Base-by-base conservation (phyloP, 2,888 invertebrate species). In the Drosophila yooni region DNA sequence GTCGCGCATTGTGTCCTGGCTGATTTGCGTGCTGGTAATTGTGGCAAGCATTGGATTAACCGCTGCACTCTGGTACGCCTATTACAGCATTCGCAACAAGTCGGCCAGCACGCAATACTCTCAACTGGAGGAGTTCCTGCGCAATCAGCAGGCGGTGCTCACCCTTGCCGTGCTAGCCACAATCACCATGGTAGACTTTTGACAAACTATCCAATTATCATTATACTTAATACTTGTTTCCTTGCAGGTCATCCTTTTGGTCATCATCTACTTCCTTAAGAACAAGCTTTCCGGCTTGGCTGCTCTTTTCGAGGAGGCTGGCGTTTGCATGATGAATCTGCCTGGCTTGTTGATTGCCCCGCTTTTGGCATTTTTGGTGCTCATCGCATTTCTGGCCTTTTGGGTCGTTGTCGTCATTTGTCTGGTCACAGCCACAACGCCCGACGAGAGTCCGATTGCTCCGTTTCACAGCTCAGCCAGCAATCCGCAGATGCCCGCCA, bases 321-420 rank as follows among this genome's bases (percentile, higher is more conserved):
- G 98, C 18, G 95, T 96, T 88, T 98, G 98, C 91, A 94, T 99
- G 83, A 95, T 96, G 66, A 96, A 96, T 82, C 95, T 98, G 82
- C 98, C 99, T 0, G 95, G 96, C 5, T 94, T 99, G 53, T 95
- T 98, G 90, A 94, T 98, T 50, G 98, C 98, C 90, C 97, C 97
- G 0, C 92, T 97, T 18, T 93, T 97, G 89, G 98, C 98, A 1
- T 97, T 98, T 92, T 84, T 96, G 73, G 95, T 96, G 70, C 94
- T 99, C 1, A 93, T 96, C 29, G 90, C 95, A 59, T 98, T 98
- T 93, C 96, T 98, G 83, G 94, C 96, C 72, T 97, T 97, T 94
- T 99, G 98, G 98, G 94, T 98, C 18, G 94, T 95, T 69, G 96
- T 98, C 62, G 95, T 98, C 91, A 96, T 98, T 92, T 95, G 95